Percentiles rank a stretch among this genome's conserved stretches.
Conservation (phyloP, 2,113 vertebrate species). For the Rhadina sibilatrix region DNA sequence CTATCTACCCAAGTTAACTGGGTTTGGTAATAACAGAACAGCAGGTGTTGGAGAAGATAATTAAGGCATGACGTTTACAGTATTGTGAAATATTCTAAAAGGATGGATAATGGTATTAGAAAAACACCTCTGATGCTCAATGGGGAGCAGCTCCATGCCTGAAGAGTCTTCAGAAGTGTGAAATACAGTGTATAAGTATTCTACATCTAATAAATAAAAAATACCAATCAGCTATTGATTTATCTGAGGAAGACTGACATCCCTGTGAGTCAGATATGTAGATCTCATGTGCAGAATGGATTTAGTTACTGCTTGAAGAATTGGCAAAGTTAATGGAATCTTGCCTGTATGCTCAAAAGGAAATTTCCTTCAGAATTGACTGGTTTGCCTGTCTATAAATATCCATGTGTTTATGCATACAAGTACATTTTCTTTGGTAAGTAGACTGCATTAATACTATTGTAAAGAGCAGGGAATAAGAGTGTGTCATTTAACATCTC, state of each 20-base stretch:
- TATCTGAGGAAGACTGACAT: not conserved
- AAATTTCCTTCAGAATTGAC: not conserved
- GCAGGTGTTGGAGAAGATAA: not conserved
- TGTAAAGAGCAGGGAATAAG: not conserved
- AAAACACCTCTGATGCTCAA: not conserved
- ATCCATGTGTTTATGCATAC: rapidly evolving
- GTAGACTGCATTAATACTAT: not conserved
- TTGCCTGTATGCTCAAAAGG: not conserved
- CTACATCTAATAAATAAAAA: not conserved
- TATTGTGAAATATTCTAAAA: not conserved
- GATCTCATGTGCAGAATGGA: not conserved
- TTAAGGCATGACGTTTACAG: not conserved
- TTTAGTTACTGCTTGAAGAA: not conserved
- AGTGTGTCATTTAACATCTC: not conserved
- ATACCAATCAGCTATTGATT: not conserved
- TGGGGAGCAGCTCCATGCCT: not conserved
- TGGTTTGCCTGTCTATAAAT: not conserved
- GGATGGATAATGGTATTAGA: not conserved
- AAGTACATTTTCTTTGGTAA: not conserved
- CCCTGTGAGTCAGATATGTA: not conserved
- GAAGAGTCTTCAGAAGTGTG: not conserved
- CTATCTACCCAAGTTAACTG: not conserved
- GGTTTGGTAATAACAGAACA: not conserved
- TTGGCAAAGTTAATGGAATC: not conserved
- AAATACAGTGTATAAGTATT: not conserved